A percentile compares a stretch with the other conserved stretches of the same genome.
Evolutionary conservation across 1,140 invertebrate species (phyloP).

Genomic region (Dolichoris vasculosae): DNA sequence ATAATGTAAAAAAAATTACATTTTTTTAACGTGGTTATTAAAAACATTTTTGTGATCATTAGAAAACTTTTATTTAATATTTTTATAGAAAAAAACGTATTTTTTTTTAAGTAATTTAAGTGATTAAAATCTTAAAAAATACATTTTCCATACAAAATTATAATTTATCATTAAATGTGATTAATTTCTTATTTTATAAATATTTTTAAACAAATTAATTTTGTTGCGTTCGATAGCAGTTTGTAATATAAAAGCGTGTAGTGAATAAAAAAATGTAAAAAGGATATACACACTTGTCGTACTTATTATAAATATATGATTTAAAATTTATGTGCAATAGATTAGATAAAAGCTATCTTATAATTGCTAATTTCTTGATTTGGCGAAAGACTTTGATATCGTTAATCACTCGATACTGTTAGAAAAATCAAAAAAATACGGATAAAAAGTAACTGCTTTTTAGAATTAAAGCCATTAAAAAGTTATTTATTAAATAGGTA

Average conservation of each 20-base stretch:
- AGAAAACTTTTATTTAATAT: too few species aligned
- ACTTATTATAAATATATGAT: neutral
- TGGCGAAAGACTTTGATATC: neutral
- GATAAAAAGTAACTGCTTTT: neutral
- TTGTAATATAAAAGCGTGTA: too few species aligned
- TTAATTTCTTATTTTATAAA: too few species aligned
- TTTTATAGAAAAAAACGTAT: neutral
- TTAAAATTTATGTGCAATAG: neutral
- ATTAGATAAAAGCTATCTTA: neutral
- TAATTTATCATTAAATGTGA: too few species aligned
- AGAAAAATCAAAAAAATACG: neutral
- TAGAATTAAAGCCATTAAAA: neutral
- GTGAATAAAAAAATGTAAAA: neutral
- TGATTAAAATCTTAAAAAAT: too few species aligned
- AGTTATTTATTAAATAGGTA: neutral
- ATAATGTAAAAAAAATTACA: neutral
- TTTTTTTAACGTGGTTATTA: too few species aligned
- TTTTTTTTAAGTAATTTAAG: neutral
- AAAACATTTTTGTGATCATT: too few species aligned
- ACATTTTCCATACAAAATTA: too few species aligned
- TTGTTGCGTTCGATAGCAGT: too few species aligned
- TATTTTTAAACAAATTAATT: too few species aligned
- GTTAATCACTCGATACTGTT: neutral
- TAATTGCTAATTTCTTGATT: neutral
- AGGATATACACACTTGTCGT: neutral